phyloP scores from a whole-genome alignment of 2,113 vertebrate genomes.

The Hylia prasina region DNA sequence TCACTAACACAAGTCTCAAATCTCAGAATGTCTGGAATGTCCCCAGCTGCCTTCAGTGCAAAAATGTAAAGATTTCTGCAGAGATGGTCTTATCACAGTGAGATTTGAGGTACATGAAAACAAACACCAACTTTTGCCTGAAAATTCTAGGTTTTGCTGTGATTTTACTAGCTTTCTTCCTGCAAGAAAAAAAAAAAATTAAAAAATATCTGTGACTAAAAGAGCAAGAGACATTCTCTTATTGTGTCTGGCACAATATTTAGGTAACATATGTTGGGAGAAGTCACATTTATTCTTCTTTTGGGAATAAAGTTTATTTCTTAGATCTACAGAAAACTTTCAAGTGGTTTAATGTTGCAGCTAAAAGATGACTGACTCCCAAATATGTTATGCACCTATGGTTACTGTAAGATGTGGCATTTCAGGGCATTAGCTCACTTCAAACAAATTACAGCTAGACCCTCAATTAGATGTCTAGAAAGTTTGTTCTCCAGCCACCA shows the following conservation, averaged over 20 bases:
- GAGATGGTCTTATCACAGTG: neutral
- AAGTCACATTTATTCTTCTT: neutral
- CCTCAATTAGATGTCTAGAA: neutral
- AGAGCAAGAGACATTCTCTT: neutral
- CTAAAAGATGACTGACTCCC: neutral
- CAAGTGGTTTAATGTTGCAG: neutral
- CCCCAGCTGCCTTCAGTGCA: neutral
- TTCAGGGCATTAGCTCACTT: neutral
- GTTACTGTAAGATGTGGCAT: neutral
- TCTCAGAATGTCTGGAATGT: neutral
- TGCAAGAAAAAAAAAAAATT: neutral
- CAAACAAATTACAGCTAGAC: neutral
- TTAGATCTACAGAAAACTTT: neutral
- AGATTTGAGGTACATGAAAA: neutral
- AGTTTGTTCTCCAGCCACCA: neutral
- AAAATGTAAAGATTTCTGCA: neutral
- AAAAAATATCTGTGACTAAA: neutral
- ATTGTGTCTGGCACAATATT: neutral
- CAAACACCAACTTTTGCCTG: neutral
- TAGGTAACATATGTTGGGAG: neutral
- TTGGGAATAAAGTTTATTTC: neutral
- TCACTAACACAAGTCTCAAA: neutral
- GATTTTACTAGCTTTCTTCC: neutral
- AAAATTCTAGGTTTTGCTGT: neutral
- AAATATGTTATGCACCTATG: neutral